Evolutionary conservation across 1,140 invertebrate species (phyloP).

Genomic region (Trichomalopsis sarcophagae): DNA sequence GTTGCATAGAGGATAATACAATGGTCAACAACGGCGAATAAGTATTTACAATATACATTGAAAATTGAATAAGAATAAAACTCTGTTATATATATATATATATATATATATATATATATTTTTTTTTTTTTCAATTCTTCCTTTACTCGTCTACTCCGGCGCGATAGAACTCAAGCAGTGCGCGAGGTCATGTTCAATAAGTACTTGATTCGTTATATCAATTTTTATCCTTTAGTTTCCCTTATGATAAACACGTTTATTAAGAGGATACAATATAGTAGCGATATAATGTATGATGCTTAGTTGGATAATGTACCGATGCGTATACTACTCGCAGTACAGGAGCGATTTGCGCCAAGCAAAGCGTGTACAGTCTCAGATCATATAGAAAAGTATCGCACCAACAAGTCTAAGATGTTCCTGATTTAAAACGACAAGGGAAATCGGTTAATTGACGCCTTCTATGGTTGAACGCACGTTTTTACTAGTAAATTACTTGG

Average conservation of each 20-base stretch:
- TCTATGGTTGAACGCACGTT: constrained; percentile 42
- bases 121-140: constrained; percentile 5
- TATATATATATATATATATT: neutral
- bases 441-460: constrained; percentile 49
- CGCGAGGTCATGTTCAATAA: constrained; percentile 48
- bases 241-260: neutral
- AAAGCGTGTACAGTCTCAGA: constrained; percentile 27
- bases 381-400: constrained; percentile 37
- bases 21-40: constrained; percentile 36
- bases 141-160: constrained; percentile 17
- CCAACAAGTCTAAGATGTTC: constrained; percentile 18
- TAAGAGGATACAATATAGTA: neutral
- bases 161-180: constrained; percentile 34
- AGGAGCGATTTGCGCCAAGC: neutral
- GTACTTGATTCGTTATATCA: constrained; percentile 43
- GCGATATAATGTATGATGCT: constrained; percentile 6
- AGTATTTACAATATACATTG: constrained; percentile 44
- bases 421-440: constrained; percentile 13
- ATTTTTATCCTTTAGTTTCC: constrained; percentile 4
- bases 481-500: constrained; percentile 39
- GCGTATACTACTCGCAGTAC: neutral
- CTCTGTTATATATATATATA: neutral
- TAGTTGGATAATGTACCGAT: constrained; percentile 9
- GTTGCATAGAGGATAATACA: neutral
- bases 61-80: constrained; percentile 44